phyloP scores from a whole-genome alignment of 2,113 vertebrate species.

The Puma concolor region DNA sequence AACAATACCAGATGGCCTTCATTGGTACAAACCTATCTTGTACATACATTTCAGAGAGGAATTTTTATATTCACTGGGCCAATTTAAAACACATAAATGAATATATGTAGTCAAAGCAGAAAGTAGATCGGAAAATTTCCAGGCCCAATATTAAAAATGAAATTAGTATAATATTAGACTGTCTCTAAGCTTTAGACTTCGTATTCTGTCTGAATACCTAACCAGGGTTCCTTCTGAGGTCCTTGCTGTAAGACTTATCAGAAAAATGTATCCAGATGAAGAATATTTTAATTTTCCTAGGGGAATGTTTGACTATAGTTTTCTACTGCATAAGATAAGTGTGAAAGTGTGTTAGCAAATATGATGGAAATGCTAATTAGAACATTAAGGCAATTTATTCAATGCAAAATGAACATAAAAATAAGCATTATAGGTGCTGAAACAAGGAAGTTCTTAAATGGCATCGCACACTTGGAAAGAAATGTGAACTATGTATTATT shows the following conservation, averaged over 20 bases:
- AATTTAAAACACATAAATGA: slow-evolving; percentile 54
- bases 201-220: neutral
- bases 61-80: slow-evolving; percentile 2
- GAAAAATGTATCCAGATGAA: slow-evolving; percentile 49
- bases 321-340: slow-evolving; percentile 34
- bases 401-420: slow-evolving; percentile 54
- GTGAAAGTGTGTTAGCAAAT: slow-evolving; percentile 54
- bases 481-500: neutral
- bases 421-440: slow-evolving; percentile 4
- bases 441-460: slow-evolving; percentile 44
- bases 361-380: slow-evolving; percentile 62
- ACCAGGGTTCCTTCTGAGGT: neutral
- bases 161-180: slow-evolving; percentile 44
- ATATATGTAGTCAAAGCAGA: slow-evolving; percentile 28
- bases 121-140: slow-evolving; percentile 36
- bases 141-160: slow-evolving; percentile 35
- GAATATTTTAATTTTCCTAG: slow-evolving; percentile 23
- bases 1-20: slow-evolving; percentile 46
- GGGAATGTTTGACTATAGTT: slow-evolving; percentile 16
- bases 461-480: neutral
- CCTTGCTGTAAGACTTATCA: neutral
- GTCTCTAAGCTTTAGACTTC: slow-evolving; percentile 30
- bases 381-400: slow-evolving; percentile 50
- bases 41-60: slow-evolving; percentile 10
- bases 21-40: neutral